These are phyloP conservation scores for Cotesia vestalis DNA, from an alignment of 1,140 invertebrate genomes.

Conservation along the genomic window DNA sequence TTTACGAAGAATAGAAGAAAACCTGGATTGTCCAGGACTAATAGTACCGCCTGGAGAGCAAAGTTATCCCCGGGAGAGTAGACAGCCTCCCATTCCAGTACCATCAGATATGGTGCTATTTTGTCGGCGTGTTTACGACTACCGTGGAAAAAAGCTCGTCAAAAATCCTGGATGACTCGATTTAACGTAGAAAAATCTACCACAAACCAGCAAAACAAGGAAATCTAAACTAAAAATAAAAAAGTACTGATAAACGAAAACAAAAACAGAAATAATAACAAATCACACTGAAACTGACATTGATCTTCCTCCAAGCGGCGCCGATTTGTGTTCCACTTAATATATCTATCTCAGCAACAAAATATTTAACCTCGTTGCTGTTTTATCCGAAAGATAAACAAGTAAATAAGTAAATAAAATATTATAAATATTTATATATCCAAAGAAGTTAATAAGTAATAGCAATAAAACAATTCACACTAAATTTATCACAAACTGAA, in stretches of 20 bases:
- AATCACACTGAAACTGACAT: conserved; percentile 54
- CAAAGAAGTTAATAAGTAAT: conserved; percentile 1
- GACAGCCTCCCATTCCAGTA: conserved; percentile 77
- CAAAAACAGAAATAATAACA: conserved; percentile 39
- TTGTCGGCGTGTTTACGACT: conserved; percentile 94
- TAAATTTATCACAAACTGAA: no score
- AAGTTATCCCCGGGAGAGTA: conserved; percentile 64
- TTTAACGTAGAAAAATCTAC: conserved; percentile 50
- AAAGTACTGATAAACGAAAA: conserved; percentile 41
- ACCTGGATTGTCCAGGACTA: conserved; percentile 66
- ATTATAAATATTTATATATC: not conserved
- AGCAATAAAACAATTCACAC: not conserved
- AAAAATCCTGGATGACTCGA: conserved; percentile 74
- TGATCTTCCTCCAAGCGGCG: conserved; percentile 42
- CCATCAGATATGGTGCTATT: conserved; percentile 90
- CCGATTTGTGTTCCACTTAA: not conserved
- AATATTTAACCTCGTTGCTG: not conserved
- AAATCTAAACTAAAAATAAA: conserved; percentile 43
- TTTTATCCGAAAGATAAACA: not conserved
- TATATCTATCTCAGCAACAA: not conserved
- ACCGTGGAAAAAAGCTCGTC: conserved; percentile 82
- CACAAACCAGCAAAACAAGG: not conserved
- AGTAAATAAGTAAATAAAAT: not conserved
- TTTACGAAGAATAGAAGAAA: conserved; percentile 71
- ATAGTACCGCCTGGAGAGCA: conserved; percentile 70